These are phyloP conservation scores for Pipistrellus kuhlii DNA, from an alignment of 2,797 vertebrate genomes.

Conservation along the genomic window DNA sequence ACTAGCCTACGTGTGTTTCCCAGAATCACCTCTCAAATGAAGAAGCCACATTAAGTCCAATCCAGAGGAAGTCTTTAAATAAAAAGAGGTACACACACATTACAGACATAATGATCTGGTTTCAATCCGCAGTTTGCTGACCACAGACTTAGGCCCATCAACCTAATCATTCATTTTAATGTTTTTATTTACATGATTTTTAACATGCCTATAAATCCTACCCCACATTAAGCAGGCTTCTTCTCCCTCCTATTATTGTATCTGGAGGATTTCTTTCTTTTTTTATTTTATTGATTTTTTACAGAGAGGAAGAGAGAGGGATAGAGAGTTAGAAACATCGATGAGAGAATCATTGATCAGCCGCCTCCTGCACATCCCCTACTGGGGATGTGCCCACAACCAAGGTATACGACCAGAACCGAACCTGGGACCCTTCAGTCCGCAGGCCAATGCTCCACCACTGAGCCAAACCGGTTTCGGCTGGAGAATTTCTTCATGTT, in stretches of 20 bases:
- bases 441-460: too few relatives aligned
- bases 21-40: neutral
- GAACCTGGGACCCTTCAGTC: too few relatives aligned
- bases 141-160: neutral
- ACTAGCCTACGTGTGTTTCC: neutral
- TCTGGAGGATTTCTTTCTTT: neutral
- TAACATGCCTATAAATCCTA: neutral
- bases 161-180: neutral
- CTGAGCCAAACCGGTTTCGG: too few relatives aligned
- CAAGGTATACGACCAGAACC: too few relatives aligned
- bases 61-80: neutral
- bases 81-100: neutral
- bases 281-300: too few relatives aligned
- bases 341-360: too few relatives aligned
- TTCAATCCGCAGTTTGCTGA: neutral
- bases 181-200: neutral
- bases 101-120: neutral
- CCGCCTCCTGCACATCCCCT: too few relatives aligned
- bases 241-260: neutral
- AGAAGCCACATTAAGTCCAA: too few relatives aligned
- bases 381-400: too few relatives aligned
- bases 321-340: too few relatives aligned
- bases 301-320: too few relatives aligned
- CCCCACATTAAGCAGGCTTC: neutral
- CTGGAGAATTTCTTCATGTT: neutral